Percentiles rank a stretch among this genome's conserved stretches.
Evolutionary conservation across 1,140 invertebrate species (phyloP).

Genomic region (Micrasema minimum): DNA sequence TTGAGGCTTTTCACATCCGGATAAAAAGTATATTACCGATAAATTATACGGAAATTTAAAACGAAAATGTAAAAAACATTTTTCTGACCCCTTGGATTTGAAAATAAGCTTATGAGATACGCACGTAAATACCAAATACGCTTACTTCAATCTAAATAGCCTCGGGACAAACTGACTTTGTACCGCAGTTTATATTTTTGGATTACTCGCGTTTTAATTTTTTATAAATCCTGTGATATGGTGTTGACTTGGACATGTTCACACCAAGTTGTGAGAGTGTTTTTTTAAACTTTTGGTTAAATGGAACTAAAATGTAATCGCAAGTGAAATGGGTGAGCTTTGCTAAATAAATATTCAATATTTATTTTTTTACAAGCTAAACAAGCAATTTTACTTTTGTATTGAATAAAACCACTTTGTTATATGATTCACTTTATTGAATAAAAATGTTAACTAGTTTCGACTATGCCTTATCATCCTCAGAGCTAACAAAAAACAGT

Average conservation of each 20-base stretch:
- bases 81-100: not conserved
- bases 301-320: too few relatives aligned
- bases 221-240: conserved; percentile 17
- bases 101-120: conserved; percentile 22
- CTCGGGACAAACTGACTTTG: not conserved
- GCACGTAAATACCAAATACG: conserved; percentile 9
- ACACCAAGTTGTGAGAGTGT: conserved; percentile 7
- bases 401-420: too few relatives aligned
- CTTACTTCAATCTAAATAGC: conserved; percentile 20
- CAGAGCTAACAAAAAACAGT: too few relatives aligned
- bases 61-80: conserved; percentile 1
- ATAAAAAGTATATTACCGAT: not conserved
- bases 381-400: too few relatives aligned
- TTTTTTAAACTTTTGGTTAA: conserved; percentile 12
- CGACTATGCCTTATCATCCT: too few relatives aligned
- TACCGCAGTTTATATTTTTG: conserved; percentile 7
- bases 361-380: too few relatives aligned
- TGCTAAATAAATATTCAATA: too few relatives aligned
- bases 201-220: conserved; percentile 23
- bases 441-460: too few relatives aligned
- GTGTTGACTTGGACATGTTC: conserved; percentile 29
- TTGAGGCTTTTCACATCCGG: not conserved
- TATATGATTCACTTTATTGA: too few relatives aligned
- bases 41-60: not conserved
- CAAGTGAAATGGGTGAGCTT: too few relatives aligned